phyloP scores from a whole-genome alignment of 64 coral and sea anemone genomes.

The Montipora cactus region DNA sequence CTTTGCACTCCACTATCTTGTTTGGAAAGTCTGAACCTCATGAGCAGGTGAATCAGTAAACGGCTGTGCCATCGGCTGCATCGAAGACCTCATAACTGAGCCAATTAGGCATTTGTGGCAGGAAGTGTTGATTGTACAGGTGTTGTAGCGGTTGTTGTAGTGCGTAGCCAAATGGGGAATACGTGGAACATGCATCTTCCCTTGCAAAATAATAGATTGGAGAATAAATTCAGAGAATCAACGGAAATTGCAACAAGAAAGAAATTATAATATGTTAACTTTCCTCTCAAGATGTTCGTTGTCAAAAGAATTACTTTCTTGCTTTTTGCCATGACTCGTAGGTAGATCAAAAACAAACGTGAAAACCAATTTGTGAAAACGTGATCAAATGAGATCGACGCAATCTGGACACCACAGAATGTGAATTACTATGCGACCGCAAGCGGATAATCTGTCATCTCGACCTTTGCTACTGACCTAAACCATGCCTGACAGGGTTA shows the following conservation, averaged over 20 bases:
- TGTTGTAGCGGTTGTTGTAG: not conserved
- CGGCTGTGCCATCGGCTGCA: conserved; percentile 41
- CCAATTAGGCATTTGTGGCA: not conserved
- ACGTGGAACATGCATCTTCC: conserved; percentile 49
- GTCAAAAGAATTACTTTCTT: not conserved
- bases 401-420: too few species aligned
- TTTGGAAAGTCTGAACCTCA: conserved; percentile 29
- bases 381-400: too few species aligned
- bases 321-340: conserved; percentile 29
- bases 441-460: too few species aligned
- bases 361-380: too few species aligned
- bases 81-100: conserved; percentile 22
- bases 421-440: too few species aligned
- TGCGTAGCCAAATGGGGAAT: not conserved
- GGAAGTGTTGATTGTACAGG: not conserved
- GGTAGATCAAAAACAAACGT: not conserved
- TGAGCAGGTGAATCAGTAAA: conserved; percentile 1
- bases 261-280: conserved; percentile 27
- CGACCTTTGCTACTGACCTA: too few species aligned
- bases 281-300: conserved; percentile 34
- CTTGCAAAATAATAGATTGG: conserved; percentile 25
- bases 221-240: conserved; percentile 4
- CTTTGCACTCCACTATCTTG: conserved; percentile 31
- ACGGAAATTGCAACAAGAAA: conserved; percentile 28
- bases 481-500: too few species aligned